Percentiles rank a stretch among this genome's conserved stretches.
These are phyloP conservation scores for Pseudomugil tenellus DNA, from an alignment of 2,797 vertebrate genomes.

Conservation along the genomic window DNA sequence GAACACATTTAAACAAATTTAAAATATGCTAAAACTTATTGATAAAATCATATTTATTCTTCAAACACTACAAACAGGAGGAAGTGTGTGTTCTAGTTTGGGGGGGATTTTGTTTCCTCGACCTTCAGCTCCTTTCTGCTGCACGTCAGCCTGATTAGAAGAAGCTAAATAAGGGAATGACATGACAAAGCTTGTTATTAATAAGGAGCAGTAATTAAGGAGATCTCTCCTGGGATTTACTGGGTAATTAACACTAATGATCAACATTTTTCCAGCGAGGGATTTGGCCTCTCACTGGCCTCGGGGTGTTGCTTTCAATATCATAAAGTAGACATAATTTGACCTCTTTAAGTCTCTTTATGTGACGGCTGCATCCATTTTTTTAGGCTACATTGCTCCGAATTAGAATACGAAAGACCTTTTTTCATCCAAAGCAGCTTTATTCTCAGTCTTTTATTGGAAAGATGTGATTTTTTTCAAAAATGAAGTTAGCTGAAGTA, in stretches of 20 bases:
- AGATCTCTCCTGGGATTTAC: constrained; percentile 29
- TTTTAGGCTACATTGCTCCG: neutral
- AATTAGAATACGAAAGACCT: neutral
- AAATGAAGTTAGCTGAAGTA: neutral
- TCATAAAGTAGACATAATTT: neutral
- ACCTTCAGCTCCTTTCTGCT: neutral
- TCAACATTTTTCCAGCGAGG: constrained; percentile 40
- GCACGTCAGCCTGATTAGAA: constrained; percentile 24
- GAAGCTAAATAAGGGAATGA: constrained; percentile 22
- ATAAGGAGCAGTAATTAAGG: constrained; percentile 57
- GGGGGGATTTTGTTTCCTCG: neutral
- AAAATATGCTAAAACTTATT: neutral
- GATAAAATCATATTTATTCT: neutral
- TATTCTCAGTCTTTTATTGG: neutral
- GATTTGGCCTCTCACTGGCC: neutral
- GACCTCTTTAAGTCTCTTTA: neutral
- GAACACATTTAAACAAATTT: too few relatives aligned
- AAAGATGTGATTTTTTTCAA: neutral
- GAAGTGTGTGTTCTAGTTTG: neutral
- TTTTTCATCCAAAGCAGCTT: neutral
- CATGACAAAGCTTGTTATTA: constrained; percentile 50
- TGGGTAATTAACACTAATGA: constrained; percentile 59
- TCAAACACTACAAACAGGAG: neutral
- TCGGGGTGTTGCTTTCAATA: neutral
- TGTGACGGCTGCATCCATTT: neutral